phyloP scores from a whole-genome alignment of 2,888 invertebrate species.

The Hirtodrosophila cameraria region DNA sequence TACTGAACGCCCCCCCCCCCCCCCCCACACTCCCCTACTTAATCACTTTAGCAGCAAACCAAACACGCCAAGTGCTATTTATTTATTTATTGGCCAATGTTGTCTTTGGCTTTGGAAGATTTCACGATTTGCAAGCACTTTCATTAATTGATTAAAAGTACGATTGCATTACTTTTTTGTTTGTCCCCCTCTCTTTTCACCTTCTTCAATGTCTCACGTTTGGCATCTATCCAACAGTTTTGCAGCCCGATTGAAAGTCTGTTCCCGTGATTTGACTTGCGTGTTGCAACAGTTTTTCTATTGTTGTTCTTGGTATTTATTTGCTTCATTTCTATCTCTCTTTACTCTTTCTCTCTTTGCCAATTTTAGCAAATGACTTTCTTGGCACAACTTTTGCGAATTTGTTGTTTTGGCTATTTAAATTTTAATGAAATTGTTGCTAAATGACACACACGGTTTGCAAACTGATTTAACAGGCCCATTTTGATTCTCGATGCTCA shows the following conservation, averaged over 20 bases:
- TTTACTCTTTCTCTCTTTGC: constrained; percentile 21
- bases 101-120: constrained; percentile 23
- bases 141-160: constrained; percentile 66
- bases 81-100: constrained; percentile 59
- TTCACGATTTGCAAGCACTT: constrained; percentile 31
- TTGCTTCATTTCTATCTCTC: not conserved
- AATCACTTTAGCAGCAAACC: constrained; percentile 26
- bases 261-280: constrained; percentile 42
- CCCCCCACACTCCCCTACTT: too few species aligned
- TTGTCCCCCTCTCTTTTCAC: not conserved
- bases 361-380: constrained; percentile 75
- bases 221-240: constrained; percentile 57
- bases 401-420: constrained; percentile 66
- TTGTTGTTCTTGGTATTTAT: constrained; percentile 10
- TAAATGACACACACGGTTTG: constrained; percentile 39
- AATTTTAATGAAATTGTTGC: constrained; percentile 68
- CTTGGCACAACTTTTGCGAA: constrained; percentile 63
- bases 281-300: constrained; percentile 36
- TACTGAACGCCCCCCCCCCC: too few species aligned
- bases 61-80: constrained; percentile 19
- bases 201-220: too few species aligned
- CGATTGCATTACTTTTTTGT: constrained; percentile 28
- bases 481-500: constrained; percentile 20
- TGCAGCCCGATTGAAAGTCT: constrained; percentile 64
- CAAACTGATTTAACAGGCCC: constrained; percentile 13